Percentiles rank a stretch among this genome's conserved stretches.
These are phyloP conservation scores for Neoscelio sp. DNA, from an alignment of 2,888 invertebrate species.

Conservation along the genomic window DNA sequence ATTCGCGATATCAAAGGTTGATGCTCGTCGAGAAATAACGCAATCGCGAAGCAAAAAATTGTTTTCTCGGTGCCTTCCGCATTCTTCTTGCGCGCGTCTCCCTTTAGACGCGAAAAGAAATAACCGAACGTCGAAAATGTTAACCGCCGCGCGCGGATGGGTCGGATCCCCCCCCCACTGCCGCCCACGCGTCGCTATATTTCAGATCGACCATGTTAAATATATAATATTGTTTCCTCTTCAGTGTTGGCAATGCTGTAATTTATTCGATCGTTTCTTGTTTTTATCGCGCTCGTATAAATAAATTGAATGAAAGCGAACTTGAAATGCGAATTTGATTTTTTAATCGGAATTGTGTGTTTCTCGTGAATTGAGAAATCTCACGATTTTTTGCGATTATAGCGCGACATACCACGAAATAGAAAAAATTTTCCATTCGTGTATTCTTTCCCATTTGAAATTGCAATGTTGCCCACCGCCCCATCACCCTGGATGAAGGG, in stretches of 20 bases:
- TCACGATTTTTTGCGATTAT: too few species aligned
- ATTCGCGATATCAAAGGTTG: constrained; percentile 39
- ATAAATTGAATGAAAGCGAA: constrained; percentile 19
- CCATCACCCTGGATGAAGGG: too few species aligned
- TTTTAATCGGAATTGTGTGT: too few species aligned
- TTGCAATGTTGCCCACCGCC: too few species aligned
- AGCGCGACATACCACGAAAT: too few species aligned
- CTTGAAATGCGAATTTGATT: too few species aligned
- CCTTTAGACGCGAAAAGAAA: constrained; percentile 26
- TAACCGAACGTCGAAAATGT: constrained; percentile 20
- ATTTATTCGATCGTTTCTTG: constrained; percentile 42
- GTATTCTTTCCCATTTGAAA: too few species aligned
- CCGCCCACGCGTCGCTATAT: constrained; percentile 29
- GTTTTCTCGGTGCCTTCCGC: constrained; percentile 41
- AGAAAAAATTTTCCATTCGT: too few species aligned
- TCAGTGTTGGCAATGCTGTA: constrained; percentile 28
- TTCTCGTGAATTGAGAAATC: too few species aligned
- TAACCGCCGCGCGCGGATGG: constrained; percentile 3
- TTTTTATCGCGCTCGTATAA: constrained; percentile 6
- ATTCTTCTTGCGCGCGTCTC: constrained; percentile 9
- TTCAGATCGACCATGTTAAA: constrained; percentile 25
- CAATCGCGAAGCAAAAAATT: constrained; percentile 22
- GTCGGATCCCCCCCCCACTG: constrained; percentile 29
- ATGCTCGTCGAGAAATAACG: constrained; percentile 30
- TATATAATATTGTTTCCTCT: constrained; percentile 21